phyloP scores from a whole-genome alignment of 2,113 vertebrate genomes.

The Athene noctua region DNA sequence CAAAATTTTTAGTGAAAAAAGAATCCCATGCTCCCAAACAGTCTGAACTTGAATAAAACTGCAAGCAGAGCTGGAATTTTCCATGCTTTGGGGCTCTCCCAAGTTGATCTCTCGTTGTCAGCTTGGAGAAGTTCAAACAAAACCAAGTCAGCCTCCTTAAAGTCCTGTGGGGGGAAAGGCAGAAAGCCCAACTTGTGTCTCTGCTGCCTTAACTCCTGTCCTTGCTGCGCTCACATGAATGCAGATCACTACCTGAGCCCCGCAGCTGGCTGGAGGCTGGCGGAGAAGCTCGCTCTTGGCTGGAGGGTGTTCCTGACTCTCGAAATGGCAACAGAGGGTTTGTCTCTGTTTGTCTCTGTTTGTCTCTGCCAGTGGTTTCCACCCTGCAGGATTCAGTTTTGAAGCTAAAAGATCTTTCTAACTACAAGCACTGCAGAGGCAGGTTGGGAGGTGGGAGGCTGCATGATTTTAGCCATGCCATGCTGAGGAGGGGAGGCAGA shows the following conservation, averaged over 20 bases:
- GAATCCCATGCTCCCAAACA: not conserved
- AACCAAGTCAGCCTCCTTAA: not conserved
- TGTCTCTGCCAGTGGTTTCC: not conserved
- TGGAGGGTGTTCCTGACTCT: not conserved
- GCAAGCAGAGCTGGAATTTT: slow-evolving; percentile 22
- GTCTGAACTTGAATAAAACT: not conserved
- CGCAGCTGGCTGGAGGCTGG: not conserved
- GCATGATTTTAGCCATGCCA: fast-evolving
- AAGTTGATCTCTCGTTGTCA: not conserved
- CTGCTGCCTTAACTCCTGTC: not conserved
- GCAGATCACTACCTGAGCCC: slow-evolving; percentile 3
- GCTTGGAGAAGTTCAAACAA: slow-evolving; percentile 20
- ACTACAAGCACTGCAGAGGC: not conserved
- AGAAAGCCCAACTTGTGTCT: not conserved
- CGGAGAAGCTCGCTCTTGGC: not conserved
- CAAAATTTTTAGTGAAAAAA: slow-evolving; percentile 43
- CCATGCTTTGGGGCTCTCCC: slow-evolving; percentile 4
- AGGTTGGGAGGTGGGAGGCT: not conserved
- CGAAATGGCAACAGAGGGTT: not conserved
- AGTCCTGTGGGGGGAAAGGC: not conserved
- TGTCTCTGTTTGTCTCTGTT: slow-evolving; percentile 3
- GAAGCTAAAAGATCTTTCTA: slow-evolving; percentile 34
- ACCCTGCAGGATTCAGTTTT: not conserved
- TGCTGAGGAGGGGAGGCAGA: not conserved
- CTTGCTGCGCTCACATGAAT: not conserved